Base-by-base conservation (phyloP, 2,113 vertebrate genomes). In the Tachuris rubrigastra region DNA sequence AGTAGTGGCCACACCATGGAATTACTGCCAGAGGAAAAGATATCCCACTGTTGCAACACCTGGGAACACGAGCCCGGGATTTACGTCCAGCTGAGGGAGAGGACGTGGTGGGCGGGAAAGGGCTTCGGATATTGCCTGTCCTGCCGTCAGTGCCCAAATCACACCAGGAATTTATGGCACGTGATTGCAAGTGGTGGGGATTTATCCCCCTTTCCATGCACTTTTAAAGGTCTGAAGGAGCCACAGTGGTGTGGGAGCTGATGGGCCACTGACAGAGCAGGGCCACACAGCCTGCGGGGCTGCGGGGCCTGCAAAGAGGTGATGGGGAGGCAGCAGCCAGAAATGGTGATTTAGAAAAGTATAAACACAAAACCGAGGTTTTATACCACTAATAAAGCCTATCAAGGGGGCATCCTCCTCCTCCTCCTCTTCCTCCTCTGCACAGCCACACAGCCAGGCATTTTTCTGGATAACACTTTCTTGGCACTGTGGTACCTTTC, bases 161-260 rank as follows among this genome's bases (percentile, higher is more conserved):
- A 39, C 3, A 14, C 1, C 50, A 62, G 21, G 82, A 12, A 79
- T 93, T 86, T 55, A 79, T 23, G 56, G 74, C 31, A 11, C n/a
- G 8, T 6, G 68, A 89, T 35, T 73, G 47, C 39, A 76, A 62
- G 4, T 68, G 17, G 63, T 44, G 87, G 49, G 80, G 79, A 90
- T 95, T 83, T 96, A 92, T 92, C 63, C 50, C 41, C 60, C 62
- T 52, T 62, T 35, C 31, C 12, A 27, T 27, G 44, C 19, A 7
- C 41, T 77, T 37, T 31, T 81, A 91, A 95, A 66, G 55, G 37
- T 17, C 47, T 67, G 71, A 73, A 73, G 90, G 85, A 97, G 93
- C 85, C 69, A 67, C 0, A 52, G 69, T 0, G 2, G 7, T 12
- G 37, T 8, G 37, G 68, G 44, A 41, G 49, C 33, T 46, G 80